Evolutionary conservation across 2,113 vertebrate species (phyloP), one percentile per base, ranked within the genome.

Genomic region (Sitta europaea): DNA sequence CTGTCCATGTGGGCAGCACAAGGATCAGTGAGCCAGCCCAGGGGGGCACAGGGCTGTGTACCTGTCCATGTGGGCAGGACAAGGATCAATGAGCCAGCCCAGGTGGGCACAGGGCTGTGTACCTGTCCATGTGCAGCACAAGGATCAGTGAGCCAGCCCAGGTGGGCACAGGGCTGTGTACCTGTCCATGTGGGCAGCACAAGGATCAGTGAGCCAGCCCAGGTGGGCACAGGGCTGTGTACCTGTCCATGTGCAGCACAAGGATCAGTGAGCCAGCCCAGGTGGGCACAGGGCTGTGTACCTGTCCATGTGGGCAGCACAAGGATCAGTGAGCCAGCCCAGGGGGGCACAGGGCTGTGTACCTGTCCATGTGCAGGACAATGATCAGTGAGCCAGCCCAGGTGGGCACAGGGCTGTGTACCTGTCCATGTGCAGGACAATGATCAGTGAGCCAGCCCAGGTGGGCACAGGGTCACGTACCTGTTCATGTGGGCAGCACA

Each of bases 111-210:
- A 48, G 48, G n/a, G n/a, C n/a, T n/a, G n/a, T n/a, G n/a, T n/a
- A 42, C 53, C 40, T 58, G 42, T 11, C 4, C 42, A 29, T 2
- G 7, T 11, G 35, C 17, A n/a, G 17, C 12, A 2, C 0, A 62
- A 6, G 18, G 45, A 27, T 21, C 12, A n/a, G 6, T 1, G 3
- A 62, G 13, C 4, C 29, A 36, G 72, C 42, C 33, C 20, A 59
- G 43, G 21, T 20, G 18, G 53, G 4, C 6, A 14, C 12, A 19
- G n/a, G n/a, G n/a, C n/a, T n/a, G n/a, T 0, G 1, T 13, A 27
- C 35, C 58, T 62, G 47, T 18, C 4, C 31, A 42, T 7, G 25
- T 35, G 59, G 19, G 48, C 24, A 53, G 24, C 35, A 3, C 2
- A 36, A 9, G 71, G 28, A 9, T 19, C 14, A 9, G 22, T 1